Base-by-base conservation (phyloP, 2,888 invertebrate species). In the Seira ritae region DNA sequence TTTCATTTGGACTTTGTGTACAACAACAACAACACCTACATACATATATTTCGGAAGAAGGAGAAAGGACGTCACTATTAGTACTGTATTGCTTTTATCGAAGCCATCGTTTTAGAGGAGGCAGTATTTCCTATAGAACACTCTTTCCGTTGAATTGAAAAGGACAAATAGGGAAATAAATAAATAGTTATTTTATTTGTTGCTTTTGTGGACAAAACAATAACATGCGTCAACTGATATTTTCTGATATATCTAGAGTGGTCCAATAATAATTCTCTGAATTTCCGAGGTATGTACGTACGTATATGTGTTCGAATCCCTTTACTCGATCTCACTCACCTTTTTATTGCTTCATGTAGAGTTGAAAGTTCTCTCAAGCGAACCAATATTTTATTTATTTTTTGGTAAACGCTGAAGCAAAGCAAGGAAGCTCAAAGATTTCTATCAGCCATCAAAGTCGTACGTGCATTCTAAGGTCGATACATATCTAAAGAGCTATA, bases 381-480 rank as follows among this genome's bases (percentile, higher is more conserved):
- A 31, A 31, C 2, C 31, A 31, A 31, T 31, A 31, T 31, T 55
- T 55, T 55, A 55, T 31, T 42, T 55, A 55, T 55, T 12, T 55
- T 55, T 17, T 55, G 15, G 55, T 17, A 55, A 55, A 55, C 17
- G 55, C 15, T 55, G 17, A 12, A 55, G 55, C 55, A 55, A 8
- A 15, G 2, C 15, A 8, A 42, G n/a, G n/a, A n/a, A 55, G n/a
- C 17, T 55, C 17, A 12, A 17, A 55, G 55, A 55, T 55, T 55
- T 55, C 55, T 55, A 55, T 55, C 55, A 55, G 55, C 55, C n/a
- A 72, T 50, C 60, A 24, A 17, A 71, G 71, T 71, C 12, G 72
- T 72, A 50, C 72, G 24, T 50, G 50, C 23, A 72, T 24, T 71
- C 20, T 23, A 22, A 71, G 15, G n/a, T n/a, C 67, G 31, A 24